Conservation (phyloP, 2,888 invertebrate species). For the Alitta virens region DNA sequence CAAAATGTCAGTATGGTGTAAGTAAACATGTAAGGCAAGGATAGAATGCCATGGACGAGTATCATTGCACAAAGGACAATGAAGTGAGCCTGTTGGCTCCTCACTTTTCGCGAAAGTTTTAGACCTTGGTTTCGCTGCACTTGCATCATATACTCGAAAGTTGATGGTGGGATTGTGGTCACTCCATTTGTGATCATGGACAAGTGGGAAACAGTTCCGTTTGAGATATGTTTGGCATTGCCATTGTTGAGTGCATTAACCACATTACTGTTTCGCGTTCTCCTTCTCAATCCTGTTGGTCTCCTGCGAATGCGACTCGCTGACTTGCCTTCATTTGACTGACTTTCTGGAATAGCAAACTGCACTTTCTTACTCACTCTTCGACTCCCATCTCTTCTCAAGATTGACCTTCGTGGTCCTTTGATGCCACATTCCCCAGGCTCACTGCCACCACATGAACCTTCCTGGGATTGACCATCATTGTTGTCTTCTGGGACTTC, state of each 20-base stretch:
- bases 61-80: background rate
- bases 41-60: background rate
- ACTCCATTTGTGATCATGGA: background rate
- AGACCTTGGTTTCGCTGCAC: background rate
- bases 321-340: background rate
- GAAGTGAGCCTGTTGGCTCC: background rate
- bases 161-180: background rate
- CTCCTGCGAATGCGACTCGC: background rate
- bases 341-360: background rate
- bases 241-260: background rate
- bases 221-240: background rate
- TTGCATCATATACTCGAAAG: conserved; percentile 1
- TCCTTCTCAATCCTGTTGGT: background rate
- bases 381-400: background rate
- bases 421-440: background rate
- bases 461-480: background rate
- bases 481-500: background rate
- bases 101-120: background rate
- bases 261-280: background rate
- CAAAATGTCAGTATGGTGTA: background rate
- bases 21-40: background rate
- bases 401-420: background rate
- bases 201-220: background rate
- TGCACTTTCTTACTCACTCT: conserved; percentile 2
- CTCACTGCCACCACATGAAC: background rate